phyloP scores from a whole-genome alignment of 2,797 vertebrate genomes.

The Phrynocephalus vlangalii region DNA sequence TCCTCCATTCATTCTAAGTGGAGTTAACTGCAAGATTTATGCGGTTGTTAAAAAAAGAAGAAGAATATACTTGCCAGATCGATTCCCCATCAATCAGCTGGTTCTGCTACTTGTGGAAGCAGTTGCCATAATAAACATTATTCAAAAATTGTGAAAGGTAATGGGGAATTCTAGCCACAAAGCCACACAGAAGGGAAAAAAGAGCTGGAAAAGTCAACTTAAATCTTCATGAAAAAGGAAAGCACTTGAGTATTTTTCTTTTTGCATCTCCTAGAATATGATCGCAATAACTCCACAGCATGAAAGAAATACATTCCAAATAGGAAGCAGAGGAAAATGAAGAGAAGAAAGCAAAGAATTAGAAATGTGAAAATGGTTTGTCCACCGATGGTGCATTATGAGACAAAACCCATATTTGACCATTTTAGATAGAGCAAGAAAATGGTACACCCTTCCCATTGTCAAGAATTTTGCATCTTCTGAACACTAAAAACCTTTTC shows the following conservation, averaged over 20 bases:
- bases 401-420: background rate
- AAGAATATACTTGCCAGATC: conserved; percentile 37
- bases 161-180: conserved; percentile 24
- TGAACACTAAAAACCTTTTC: background rate
- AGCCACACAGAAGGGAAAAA: conserved; percentile 2
- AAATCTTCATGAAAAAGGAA: conserved; percentile 15
- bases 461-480: background rate
- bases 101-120: conserved; percentile 43
- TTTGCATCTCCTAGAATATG: conserved; percentile 12
- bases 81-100: conserved; percentile 48
- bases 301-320: background rate
- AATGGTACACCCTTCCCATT: background rate
- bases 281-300: conserved; percentile 12
- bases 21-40: conserved; percentile 24
- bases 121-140: conserved; percentile 34
- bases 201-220: conserved; percentile 11
- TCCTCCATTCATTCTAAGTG: conserved; percentile 11
- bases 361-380: background rate
- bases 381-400: background rate
- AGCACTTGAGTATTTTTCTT: background rate
- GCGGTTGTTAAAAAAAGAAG: conserved; percentile 23
- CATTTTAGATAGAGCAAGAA: background rate
- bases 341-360: background rate
- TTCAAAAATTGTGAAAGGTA: conserved; percentile 22
- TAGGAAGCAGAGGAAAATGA: conserved; percentile 33